Base-by-base conservation (phyloP, 2,888 invertebrate species). In the Ethmia dodecea region DNA sequence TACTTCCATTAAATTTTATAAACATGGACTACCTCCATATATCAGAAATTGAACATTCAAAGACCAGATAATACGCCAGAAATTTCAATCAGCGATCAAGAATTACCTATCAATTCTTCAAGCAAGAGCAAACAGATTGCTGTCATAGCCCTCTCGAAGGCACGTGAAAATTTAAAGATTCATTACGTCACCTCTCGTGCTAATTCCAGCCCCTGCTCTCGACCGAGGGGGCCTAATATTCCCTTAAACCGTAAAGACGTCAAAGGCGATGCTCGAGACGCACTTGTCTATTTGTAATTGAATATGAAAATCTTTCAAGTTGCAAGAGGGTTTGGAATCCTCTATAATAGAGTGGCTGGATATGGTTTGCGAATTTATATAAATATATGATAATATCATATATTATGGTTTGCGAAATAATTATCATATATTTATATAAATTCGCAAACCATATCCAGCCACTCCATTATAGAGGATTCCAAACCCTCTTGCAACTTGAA, bases 251-350 rank as follows among this genome's bases (percentile, higher is more conserved):
- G 74, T 70, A 61, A 68, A 74, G 69, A 77, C 61, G 80, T 79
- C 80, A 80, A 81, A 80, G 79, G 65, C 59, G 55, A 65, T 63
- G 57, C 80, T 81, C 53, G 75, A 81, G 80, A 79, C 79, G 63
- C 65, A 77, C 81, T 84, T 76, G 78, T 83, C 76, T 83, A 76
- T 84, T 81, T 83, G 80, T 81, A 84, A 84, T 84, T 81, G 80
- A 83, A 84, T 81, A 83, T 80, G 79, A 84, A 84, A 83, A 83
- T 78, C 78, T 80, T 78, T 76, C 57, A 55, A 62, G 59, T 58
- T 58, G 60, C 64, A 55, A 60, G 60, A 59, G 67, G 60, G 57
- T 39, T 49, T 60, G 56, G 46, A 56, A 56, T 38, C 49, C 44
- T 50, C 36, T 40, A 31, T 42, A 47, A 49, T 24, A 22, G 13